Evolutionary conservation across 2,113 vertebrate species (phyloP).

Genomic region (Burhinus oedicnemus): DNA sequence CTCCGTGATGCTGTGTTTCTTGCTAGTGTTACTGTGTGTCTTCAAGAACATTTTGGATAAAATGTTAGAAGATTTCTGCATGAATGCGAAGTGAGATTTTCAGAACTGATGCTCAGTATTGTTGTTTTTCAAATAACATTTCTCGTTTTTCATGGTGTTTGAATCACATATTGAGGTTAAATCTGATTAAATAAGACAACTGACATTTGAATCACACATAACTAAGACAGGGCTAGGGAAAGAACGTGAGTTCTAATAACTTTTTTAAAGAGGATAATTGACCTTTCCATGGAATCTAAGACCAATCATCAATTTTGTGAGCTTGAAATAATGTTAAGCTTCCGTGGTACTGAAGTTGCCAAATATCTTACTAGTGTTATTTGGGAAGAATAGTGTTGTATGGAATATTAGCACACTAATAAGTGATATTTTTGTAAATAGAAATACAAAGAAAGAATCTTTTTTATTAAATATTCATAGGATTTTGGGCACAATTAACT

Average conservation of each 20-base stretch:
- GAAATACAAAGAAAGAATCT: background rate
- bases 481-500: background rate
- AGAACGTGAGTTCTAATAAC: background rate
- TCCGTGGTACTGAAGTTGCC: background rate
- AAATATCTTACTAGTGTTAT: background rate
- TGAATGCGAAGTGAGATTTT: background rate
- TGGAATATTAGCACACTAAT: background rate
- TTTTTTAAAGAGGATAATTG: constrained; percentile 20
- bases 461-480: background rate
- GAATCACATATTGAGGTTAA: background rate
- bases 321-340: constrained; percentile 1
- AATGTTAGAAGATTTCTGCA: background rate
- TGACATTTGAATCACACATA: constrained; percentile 36
- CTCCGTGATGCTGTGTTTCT: background rate
- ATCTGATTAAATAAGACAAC: constrained; percentile 18
- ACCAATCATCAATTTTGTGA: background rate
- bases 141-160: background rate
- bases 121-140: constrained; percentile 4
- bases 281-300: constrained; percentile 30
- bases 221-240: background rate
- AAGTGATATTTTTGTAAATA: background rate
- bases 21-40: background rate
- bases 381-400: background rate
- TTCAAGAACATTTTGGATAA: background rate
- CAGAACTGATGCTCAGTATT: background rate